These are phyloP conservation scores for Oostethus manadensis DNA, from an alignment of 2,113 vertebrate genomes.

Conservation along the genomic window DNA sequence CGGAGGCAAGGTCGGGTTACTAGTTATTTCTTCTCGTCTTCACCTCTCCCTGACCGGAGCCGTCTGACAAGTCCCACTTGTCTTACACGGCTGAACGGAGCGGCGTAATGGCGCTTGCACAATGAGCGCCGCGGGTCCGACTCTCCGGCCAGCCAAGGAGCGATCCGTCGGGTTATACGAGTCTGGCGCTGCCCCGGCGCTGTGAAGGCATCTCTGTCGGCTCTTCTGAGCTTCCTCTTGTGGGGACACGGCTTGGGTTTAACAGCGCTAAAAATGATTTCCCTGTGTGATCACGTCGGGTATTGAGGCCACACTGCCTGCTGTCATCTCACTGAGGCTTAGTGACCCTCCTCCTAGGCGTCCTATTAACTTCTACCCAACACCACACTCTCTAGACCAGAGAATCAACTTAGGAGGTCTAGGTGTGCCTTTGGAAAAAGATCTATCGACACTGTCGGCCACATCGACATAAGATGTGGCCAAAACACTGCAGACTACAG, in stretches of 20 bases:
- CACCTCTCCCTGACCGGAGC: slow-evolving; percentile 45
- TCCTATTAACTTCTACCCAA: slow-evolving; percentile 49
- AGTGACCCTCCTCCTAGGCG: slow-evolving; percentile 55
- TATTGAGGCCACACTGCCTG: slow-evolving; percentile 3
- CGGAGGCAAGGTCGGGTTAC: slow-evolving; percentile 26
- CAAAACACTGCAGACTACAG: too few relatives aligned
- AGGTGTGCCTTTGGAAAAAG: background rate
- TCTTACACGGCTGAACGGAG: slow-evolving; percentile 40
- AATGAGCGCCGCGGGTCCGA: slow-evolving; percentile 37
- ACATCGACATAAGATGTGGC: too few relatives aligned
- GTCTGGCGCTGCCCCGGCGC: background rate
- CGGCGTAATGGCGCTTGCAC: slow-evolving; percentile 32
- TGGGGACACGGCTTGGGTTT: slow-evolving; percentile 12
- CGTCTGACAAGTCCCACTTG: slow-evolving; percentile 43
- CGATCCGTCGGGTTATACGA: slow-evolving; percentile 29
- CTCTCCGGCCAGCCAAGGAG: slow-evolving; percentile 23
- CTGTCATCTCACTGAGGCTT: background rate
- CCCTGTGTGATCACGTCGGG: slow-evolving; percentile 21
- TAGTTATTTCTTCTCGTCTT: slow-evolving; percentile 44
- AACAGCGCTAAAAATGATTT: slow-evolving; percentile 24
- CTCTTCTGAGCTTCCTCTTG: background rate
- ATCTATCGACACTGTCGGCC: too few relatives aligned
- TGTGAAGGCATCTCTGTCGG: background rate
- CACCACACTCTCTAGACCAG: slow-evolving; percentile 40
- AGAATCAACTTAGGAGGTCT: slow-evolving; percentile 11